phyloP scores from a whole-genome alignment of 2,888 invertebrate genomes.

The Anagyrus pseudococci region DNA sequence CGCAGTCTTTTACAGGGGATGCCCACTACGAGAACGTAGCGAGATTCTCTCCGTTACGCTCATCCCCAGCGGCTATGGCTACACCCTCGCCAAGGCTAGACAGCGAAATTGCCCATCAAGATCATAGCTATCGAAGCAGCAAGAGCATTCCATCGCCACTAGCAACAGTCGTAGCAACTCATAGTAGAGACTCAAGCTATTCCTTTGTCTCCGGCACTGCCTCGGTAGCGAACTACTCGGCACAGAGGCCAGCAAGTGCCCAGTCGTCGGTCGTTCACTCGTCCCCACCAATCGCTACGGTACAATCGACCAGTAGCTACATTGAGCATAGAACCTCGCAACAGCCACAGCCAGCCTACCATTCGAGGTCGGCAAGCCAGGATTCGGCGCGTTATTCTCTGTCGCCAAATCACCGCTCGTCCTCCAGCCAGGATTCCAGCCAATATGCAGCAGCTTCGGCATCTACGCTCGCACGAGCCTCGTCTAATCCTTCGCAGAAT shows the following conservation, averaged over 20 bases:
- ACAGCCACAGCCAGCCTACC: slow-evolving; percentile 35
- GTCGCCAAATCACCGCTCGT: slow-evolving; percentile 49
- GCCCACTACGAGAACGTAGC: slow-evolving; percentile 56
- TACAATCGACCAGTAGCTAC: slow-evolving; percentile 22
- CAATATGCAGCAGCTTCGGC: slow-evolving; percentile 39
- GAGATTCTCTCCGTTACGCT: slow-evolving; percentile 51
- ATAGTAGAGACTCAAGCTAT: slow-evolving; percentile 53
- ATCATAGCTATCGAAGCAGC: slow-evolving; percentile 8
- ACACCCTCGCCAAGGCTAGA: slow-evolving; percentile 37
- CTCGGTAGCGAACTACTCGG: slow-evolving; percentile 44
- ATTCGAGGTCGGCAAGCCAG: slow-evolving; percentile 51
- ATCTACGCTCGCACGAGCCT: slow-evolving; percentile 38
- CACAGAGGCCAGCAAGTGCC: slow-evolving; percentile 48
- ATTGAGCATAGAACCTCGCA: slow-evolving; percentile 20
- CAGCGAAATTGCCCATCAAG: slow-evolving; percentile 35
- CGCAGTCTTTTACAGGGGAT: slow-evolving; percentile 58
- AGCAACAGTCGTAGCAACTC: slow-evolving; percentile 37
- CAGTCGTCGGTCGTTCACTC: slow-evolving; percentile 42
- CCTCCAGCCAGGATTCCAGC: slow-evolving; percentile 48
- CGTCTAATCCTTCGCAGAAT: slow-evolving; percentile 50
- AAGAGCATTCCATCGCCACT: slow-evolving; percentile 23
- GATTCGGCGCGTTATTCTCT: slow-evolving; percentile 47
- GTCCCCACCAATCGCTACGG: slow-evolving; percentile 13
- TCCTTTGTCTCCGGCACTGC: slow-evolving; percentile 44
- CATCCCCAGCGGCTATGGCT: slow-evolving; percentile 38